Conservation (phyloP, 2,888 invertebrate species). For the Pandemis cinnamomeana region DNA sequence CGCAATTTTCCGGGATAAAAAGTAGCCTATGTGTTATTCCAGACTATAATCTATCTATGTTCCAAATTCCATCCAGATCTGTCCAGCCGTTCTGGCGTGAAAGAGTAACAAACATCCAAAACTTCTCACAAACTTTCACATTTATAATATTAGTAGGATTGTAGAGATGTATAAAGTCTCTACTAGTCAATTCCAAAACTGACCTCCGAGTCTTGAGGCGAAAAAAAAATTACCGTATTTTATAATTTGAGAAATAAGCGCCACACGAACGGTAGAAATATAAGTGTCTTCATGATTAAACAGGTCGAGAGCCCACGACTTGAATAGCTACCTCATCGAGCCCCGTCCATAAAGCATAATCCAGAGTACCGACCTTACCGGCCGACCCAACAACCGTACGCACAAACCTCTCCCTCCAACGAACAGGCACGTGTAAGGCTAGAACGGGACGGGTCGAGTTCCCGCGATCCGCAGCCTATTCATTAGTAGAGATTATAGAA, state of each 20-base stretch:
- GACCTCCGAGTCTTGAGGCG: too few relatives aligned
- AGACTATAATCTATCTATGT: too few relatives aligned
- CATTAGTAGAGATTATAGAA: constrained; percentile 79
- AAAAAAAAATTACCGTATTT: neutral
- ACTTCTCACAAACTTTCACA: too few relatives aligned
- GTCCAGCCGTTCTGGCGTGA: too few relatives aligned
- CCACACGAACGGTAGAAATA: neutral
- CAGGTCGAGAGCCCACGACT: constrained; percentile 75
- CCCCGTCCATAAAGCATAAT: constrained; percentile 81
- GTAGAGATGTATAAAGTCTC: too few relatives aligned
- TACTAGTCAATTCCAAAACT: too few relatives aligned
- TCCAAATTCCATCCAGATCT: too few relatives aligned
- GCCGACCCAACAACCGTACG: constrained; percentile 62
- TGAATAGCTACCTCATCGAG: constrained; percentile 74
- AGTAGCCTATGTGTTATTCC: too few relatives aligned
- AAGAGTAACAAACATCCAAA: too few relatives aligned
- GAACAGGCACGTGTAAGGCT: constrained; percentile 52
- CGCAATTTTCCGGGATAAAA: too few relatives aligned
- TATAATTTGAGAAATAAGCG: neutral
- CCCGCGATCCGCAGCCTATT: constrained; percentile 73
- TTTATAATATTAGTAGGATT: too few relatives aligned
- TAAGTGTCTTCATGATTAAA: constrained; percentile 52
- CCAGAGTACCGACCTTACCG: constrained; percentile 70
- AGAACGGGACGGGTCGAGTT: constrained; percentile 67
- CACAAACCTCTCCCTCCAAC: constrained; percentile 65